Conservation (phyloP, 2,113 vertebrate genomes). For the Brevimyrus niger region DNA sequence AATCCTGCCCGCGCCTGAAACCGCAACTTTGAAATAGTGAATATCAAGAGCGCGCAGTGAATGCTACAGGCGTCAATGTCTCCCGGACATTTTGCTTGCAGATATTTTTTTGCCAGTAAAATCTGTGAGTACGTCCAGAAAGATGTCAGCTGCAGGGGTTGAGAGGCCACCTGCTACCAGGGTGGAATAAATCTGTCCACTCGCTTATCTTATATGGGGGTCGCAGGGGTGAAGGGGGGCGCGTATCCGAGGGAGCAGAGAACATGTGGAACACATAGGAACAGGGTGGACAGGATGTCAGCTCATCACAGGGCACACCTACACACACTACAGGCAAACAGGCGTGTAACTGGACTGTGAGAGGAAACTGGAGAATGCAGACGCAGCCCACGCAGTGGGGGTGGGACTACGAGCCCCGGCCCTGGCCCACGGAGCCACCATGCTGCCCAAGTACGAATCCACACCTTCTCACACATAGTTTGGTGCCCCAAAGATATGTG, state of each 20-base stretch:
- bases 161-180: not conserved
- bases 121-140: not conserved
- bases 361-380: not conserved
- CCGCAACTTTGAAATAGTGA: slow-evolving; percentile 18
- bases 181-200: not conserved
- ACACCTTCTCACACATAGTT: not conserved
- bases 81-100: slow-evolving; percentile 18
- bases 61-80: slow-evolving; percentile 41
- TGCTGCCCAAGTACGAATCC: not conserved
- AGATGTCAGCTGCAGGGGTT: not conserved
- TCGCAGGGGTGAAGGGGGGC: not conserved
- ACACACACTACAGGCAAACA: not conserved
- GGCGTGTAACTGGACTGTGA: not conserved
- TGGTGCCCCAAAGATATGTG: slow-evolving; percentile 36
- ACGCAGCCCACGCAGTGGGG: not conserved
- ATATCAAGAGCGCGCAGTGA: slow-evolving; percentile 15
- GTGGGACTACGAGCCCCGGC: not conserved
- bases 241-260: not conserved
- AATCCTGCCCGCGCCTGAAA: slow-evolving; percentile 35
- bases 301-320: not conserved
- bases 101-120: not conserved
- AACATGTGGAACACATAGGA: not conserved
- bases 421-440: not conserved
- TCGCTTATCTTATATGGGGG: not conserved
- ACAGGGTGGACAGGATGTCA: not conserved